Percentiles rank a stretch among this genome's conserved stretches.
Conservation (phyloP, 2,113 vertebrate species). For the Lepisosteus oculatus region DNA sequence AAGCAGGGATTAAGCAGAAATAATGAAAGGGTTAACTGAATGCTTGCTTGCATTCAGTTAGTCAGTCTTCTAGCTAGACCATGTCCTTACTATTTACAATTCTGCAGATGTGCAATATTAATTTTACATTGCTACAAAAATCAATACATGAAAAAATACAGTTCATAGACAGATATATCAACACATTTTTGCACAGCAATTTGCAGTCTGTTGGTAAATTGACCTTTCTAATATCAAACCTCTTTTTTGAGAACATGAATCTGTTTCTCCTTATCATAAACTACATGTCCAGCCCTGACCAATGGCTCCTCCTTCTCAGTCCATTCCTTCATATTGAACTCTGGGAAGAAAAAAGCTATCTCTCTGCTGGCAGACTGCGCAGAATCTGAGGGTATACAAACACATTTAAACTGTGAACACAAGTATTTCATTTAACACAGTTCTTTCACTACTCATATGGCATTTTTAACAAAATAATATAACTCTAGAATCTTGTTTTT, state of each 20-base stretch:
- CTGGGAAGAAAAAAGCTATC: constrained; percentile 87
- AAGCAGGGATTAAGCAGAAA: neutral
- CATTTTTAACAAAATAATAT: too few species aligned
- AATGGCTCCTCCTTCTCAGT: constrained; percentile 72
- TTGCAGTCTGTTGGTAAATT: too few species aligned
- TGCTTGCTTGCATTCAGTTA: neutral
- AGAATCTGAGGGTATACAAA: constrained; percentile 68
- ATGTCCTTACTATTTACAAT: neutral
- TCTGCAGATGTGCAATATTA: neutral
- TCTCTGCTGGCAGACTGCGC: constrained; percentile 78
- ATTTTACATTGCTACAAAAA: too few species aligned
- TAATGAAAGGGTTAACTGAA: neutral
- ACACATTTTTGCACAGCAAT: too few species aligned
- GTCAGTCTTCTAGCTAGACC: too few species aligned
- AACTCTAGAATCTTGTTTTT: too few species aligned
- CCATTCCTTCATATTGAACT: constrained; percentile 75
- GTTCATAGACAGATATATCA: too few species aligned
- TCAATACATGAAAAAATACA: too few species aligned
- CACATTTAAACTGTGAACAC: too few species aligned
- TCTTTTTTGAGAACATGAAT: constrained; percentile 51
- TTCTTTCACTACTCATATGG: too few species aligned
- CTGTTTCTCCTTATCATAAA: constrained; percentile 53
- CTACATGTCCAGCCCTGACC: constrained; percentile 56
- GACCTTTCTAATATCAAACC: constrained; percentile 11
- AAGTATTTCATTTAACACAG: too few species aligned